Conservation (phyloP, 2,888 invertebrate species). For the Morpho helenor region DNA sequence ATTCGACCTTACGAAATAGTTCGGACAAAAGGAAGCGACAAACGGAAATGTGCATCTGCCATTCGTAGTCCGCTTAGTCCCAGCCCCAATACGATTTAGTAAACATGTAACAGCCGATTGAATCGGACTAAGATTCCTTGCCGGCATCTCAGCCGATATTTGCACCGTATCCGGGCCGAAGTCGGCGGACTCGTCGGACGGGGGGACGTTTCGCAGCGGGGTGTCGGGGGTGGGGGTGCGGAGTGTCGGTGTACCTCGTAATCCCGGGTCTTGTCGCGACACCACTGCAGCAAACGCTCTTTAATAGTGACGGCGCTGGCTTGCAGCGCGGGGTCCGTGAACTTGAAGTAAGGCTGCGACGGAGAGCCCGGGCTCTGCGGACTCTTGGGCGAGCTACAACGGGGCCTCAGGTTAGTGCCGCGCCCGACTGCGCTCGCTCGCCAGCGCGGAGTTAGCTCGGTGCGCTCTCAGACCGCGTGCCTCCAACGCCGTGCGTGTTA, state of each 20-base stretch:
- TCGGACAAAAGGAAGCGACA: background rate
- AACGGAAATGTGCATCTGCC: constrained; percentile 10
- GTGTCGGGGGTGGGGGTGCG: constrained; percentile 3
- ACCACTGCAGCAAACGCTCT: constrained; percentile 98
- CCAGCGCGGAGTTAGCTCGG: constrained; percentile 36
- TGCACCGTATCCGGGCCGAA: background rate
- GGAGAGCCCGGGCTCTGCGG: constrained; percentile 81
- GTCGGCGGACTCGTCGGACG: background rate
- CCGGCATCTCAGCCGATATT: background rate
- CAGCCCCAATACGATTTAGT: constrained; percentile 13
- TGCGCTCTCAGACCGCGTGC: constrained; percentile 42
- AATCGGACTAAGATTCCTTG: background rate
- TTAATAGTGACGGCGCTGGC: constrained; percentile 97
- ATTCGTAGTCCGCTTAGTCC: background rate
- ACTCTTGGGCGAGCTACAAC: constrained; percentile 86
- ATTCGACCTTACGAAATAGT: too few relatives aligned
- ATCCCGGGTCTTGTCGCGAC: constrained; percentile 97
- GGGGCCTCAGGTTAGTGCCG: constrained; percentile 67
- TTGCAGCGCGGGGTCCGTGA: constrained; percentile 93
- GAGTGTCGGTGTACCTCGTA: constrained; percentile 88
- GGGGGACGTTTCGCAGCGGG: constrained; percentile 3
- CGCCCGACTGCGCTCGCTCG: constrained; percentile 19
- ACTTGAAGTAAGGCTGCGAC: constrained; percentile 90
- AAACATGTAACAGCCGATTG: background rate
- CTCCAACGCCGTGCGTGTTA: constrained; percentile 40